Conservation (phyloP, 2,113 vertebrate genomes). For the Mugil cephalus region DNA sequence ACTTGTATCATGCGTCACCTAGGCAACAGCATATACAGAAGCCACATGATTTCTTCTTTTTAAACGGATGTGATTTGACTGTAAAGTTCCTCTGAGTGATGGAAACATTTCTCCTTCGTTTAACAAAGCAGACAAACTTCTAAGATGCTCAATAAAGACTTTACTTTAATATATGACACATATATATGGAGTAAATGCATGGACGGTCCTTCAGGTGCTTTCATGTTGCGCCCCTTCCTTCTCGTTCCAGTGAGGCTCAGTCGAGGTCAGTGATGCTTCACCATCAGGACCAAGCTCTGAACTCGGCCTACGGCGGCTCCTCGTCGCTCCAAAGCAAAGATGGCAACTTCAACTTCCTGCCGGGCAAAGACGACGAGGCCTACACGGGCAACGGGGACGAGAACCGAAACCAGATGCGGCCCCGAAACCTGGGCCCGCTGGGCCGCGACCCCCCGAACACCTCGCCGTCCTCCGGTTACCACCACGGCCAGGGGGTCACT, state of each 20-base stretch:
- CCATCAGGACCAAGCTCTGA: conserved; percentile 82
- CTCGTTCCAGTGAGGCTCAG: conserved; percentile 76
- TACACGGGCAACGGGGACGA: conserved; percentile 79
- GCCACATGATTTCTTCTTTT: too few species aligned
- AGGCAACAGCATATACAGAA: too few species aligned
- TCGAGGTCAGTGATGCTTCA: conserved; percentile 81
- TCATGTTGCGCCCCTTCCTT: conserved; percentile 25
- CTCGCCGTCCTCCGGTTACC: conserved; percentile 28
- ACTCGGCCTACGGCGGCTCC: conserved; percentile 58
- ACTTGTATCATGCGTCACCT: too few species aligned
- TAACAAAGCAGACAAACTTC: too few species aligned
- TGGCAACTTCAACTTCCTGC: conserved; percentile 93
- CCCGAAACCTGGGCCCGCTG: conserved; percentile 60
- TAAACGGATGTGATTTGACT: too few species aligned
- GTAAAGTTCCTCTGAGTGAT: too few species aligned
- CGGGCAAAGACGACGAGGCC: conserved; percentile 65
- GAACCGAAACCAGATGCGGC: conserved; percentile 87
- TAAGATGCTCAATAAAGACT: too few species aligned
- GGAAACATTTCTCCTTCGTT: too few species aligned
- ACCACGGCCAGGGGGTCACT: conserved; percentile 53
- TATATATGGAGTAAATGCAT: too few species aligned
- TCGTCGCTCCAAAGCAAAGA: conserved; percentile 83
- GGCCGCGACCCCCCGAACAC: conserved; percentile 57
- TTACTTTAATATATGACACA: too few species aligned
- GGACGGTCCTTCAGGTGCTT: not conserved